Percentiles rank a stretch among this genome's conserved stretches.
Evolutionary conservation across 2,888 invertebrate genomes (phyloP).

Genomic region (Gastrophysa polygoni): DNA sequence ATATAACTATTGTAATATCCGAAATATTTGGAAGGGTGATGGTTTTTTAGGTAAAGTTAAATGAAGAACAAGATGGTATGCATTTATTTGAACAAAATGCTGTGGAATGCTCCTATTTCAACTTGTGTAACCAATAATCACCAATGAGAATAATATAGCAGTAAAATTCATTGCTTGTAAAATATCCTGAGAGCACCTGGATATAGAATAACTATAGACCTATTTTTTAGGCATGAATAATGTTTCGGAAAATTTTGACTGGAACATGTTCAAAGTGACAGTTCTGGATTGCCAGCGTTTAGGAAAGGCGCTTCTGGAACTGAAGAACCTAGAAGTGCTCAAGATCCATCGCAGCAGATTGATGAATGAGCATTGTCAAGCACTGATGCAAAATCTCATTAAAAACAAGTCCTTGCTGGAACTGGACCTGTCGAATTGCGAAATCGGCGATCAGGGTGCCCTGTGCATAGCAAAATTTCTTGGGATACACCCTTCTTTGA

Average conservation of each 20-base stretch:
- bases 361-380: constrained; percentile 64
- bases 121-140: too few relatives aligned
- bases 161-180: too few relatives aligned
- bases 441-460: constrained; percentile 67
- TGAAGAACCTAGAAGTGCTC: constrained; percentile 61
- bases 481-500: constrained; percentile 59
- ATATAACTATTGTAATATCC: too few relatives aligned
- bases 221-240: constrained; percentile 54
- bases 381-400: constrained; percentile 59
- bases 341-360: constrained; percentile 67
- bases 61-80: too few relatives aligned
- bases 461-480: constrained; percentile 67
- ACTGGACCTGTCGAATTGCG: constrained; percentile 70
- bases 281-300: constrained; percentile 64
- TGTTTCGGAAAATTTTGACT: constrained; percentile 62
- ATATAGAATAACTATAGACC: too few relatives aligned
- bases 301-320: constrained; percentile 55
- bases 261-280: constrained; percentile 68
- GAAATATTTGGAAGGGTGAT: too few relatives aligned
- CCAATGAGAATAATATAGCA: too few relatives aligned
- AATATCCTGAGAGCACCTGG: not conserved
- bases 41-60: too few relatives aligned
- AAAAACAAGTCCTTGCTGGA: constrained; percentile 59
- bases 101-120: too few relatives aligned
- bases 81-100: too few relatives aligned